Evolutionary conservation across 2,797 vertebrate species (phyloP).

Genomic region (Rhinoraja longicauda): DNA sequence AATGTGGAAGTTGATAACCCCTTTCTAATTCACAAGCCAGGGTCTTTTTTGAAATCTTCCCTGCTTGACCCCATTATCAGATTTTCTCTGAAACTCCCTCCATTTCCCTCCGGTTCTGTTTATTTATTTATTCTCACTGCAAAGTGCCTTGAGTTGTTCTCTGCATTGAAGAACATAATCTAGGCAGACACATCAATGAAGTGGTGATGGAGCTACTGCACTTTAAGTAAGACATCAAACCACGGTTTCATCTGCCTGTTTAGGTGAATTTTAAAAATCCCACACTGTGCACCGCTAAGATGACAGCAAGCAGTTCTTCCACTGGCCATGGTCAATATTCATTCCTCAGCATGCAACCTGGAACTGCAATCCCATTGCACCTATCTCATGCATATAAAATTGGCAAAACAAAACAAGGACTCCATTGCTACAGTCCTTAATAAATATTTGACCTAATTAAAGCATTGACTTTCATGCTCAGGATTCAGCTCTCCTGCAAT

Average conservation of each 20-base stretch:
- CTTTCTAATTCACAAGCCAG: neutral
- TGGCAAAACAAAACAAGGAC: neutral
- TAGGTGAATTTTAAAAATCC: constrained; percentile 1
- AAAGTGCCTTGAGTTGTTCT: constrained; percentile 1
- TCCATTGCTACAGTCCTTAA: neutral
- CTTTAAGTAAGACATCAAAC: constrained; percentile 2
- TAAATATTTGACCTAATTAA: neutral
- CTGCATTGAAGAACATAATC: neutral
- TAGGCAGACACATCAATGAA: neutral
- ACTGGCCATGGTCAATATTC: neutral
- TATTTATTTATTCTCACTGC: neutral
- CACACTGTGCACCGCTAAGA: neutral
- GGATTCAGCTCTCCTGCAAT: no score
- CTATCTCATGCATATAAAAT: neutral
- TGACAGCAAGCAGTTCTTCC: neutral
- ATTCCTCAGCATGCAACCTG: neutral
- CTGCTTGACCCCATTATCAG: neutral
- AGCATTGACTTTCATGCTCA: no score
- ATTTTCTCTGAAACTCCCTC: neutral
- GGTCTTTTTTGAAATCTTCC: neutral
- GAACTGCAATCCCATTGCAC: neutral
- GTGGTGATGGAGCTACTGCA: neutral
- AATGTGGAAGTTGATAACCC: neutral
- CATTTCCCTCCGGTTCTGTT: neutral
- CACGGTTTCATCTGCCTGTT: neutral